phyloP scores from a whole-genome alignment of 1,140 invertebrate genomes.

The Neuroterus valhalla region DNA sequence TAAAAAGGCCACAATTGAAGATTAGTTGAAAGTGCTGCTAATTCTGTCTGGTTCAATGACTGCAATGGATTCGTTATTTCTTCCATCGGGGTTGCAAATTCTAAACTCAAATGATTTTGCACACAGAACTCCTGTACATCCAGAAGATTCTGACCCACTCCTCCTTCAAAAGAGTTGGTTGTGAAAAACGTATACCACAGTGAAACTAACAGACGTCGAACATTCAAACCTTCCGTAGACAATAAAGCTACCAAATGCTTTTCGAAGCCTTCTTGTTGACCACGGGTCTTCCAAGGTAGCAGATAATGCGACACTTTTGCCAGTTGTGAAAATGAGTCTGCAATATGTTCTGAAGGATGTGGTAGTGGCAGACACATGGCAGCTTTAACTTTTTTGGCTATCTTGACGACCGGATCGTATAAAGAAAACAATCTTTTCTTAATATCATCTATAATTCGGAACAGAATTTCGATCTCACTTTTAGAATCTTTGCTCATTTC shows the following conservation, averaged over 20 bases:
- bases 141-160: slow-evolving; percentile 32
- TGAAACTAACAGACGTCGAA: slow-evolving; percentile 45
- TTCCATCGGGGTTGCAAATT: neutral
- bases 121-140: slow-evolving; percentile 46
- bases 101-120: slow-evolving; percentile 41
- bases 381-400: slow-evolving; percentile 50
- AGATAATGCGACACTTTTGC: slow-evolving; percentile 44
- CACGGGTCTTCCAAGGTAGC: slow-evolving; percentile 41
- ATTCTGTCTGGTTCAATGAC: slow-evolving; percentile 30
- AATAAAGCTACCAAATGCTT: slow-evolving; percentile 53
- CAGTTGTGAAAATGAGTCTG: slow-evolving; percentile 46
- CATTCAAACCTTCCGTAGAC: slow-evolving; percentile 33
- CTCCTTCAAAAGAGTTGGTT: slow-evolving; percentile 35
- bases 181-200: slow-evolving; percentile 52
- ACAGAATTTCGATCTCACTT: slow-evolving; percentile 36
- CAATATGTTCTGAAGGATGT: slow-evolving; percentile 54
- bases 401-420: slow-evolving; percentile 62
- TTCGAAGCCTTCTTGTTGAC: slow-evolving; percentile 36
- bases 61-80: slow-evolving; percentile 11
- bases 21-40: slow-evolving; percentile 35
- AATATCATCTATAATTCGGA: slow-evolving; percentile 41
- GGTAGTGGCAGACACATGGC: slow-evolving; percentile 55
- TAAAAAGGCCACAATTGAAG: slow-evolving; percentile 69
- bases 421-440: slow-evolving; percentile 45
- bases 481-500: slow-evolving; percentile 17